Evolutionary conservation across 2,888 invertebrate species (phyloP).

Genomic region (Zygaena filipendulae): DNA sequence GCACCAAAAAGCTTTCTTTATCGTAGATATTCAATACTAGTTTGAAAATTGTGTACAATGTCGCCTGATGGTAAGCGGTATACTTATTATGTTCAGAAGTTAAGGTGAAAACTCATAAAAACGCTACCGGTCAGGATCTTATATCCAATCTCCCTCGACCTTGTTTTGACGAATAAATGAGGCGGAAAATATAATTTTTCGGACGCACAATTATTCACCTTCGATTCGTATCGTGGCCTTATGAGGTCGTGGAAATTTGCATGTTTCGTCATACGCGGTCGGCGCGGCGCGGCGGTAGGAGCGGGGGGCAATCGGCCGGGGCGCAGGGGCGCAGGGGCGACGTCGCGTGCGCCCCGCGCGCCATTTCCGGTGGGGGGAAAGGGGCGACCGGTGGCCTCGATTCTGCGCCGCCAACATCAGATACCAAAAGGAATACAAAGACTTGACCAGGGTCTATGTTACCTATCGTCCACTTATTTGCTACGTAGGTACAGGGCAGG

Average conservation of each 20-base stretch:
- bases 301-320: conserved; percentile 8
- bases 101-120: too few relatives aligned
- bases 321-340: conserved; percentile 11
- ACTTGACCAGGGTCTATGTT: conserved; percentile 20
- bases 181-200: conserved; percentile 28
- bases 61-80: too few relatives aligned
- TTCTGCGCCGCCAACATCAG: conserved; percentile 37
- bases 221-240: conserved; percentile 31
- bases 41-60: too few relatives aligned
- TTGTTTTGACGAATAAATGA: conserved; percentile 26
- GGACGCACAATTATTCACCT: conserved; percentile 40
- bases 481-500: too few relatives aligned
- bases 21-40: too few relatives aligned
- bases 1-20: too few relatives aligned
- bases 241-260: conserved; percentile 45
- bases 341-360: conserved; percentile 48
- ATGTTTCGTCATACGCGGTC: conserved; percentile 42
- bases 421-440: conserved; percentile 29
- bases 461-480: too few relatives aligned
- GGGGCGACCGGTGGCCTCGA: conserved; percentile 40
- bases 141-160: conserved; percentile 21
- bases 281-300: conserved; percentile 20
- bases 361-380: conserved; percentile 39
- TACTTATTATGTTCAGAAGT: too few relatives aligned
- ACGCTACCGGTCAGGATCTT: too few relatives aligned